Conservation (phyloP, 2,797 vertebrate genomes). For the Sebastes alutus region DNA sequence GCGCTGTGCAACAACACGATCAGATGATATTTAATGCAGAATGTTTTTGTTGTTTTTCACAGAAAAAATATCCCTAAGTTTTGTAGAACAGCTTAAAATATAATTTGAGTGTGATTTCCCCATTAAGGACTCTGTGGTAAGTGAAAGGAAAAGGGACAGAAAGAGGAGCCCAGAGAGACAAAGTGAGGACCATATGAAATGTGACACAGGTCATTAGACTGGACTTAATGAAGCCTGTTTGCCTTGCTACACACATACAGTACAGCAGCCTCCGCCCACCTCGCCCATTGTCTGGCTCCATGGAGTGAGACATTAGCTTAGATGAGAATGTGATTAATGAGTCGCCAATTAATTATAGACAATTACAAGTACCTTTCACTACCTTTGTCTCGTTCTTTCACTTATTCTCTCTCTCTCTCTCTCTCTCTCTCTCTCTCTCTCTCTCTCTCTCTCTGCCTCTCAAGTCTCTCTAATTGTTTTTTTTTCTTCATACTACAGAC, state of each 20-base stretch:
- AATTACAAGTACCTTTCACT: conserved; percentile 46
- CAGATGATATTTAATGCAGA: not conserved
- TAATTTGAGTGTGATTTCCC: not conserved
- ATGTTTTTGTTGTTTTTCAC: not conserved
- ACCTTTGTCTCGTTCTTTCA: conserved; percentile 11
- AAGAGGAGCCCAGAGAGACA: not conserved
- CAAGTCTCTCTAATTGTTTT: not conserved
- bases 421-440: not conserved
- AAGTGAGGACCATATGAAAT: conserved; percentile 40
- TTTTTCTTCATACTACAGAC: not conserved
- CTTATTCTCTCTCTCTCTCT: not conserved
- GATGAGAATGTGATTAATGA: conserved; percentile 70
- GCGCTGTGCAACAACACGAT: not conserved
- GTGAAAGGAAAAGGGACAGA: not conserved
- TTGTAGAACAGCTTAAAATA: not conserved
- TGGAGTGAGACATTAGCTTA: conserved; percentile 53
- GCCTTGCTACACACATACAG: conserved; percentile 48
- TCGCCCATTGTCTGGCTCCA: conserved; percentile 37
- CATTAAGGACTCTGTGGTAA: not conserved
- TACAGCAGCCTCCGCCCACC: not conserved
- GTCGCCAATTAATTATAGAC: conserved; percentile 60
- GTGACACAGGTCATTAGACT: conserved; percentile 71
- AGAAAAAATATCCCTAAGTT: not conserved
- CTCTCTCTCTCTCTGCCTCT: not conserved
- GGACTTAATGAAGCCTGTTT: conserved; percentile 71